Base-by-base conservation (phyloP, 2,113 vertebrate species). In the Cyphomyrus plagiostoma region DNA sequence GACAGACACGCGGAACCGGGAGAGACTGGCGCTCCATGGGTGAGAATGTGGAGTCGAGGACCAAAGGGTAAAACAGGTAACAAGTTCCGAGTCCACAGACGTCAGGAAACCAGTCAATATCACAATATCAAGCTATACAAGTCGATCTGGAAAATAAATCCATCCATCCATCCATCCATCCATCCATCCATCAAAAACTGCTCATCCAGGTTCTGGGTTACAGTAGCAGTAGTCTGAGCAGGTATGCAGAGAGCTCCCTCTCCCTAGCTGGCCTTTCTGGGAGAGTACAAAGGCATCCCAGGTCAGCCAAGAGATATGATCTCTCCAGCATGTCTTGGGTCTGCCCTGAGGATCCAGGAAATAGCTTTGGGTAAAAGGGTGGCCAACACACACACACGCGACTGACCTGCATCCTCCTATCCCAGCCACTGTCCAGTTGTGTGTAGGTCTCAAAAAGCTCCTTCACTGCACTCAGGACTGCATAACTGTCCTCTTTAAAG, bases 351-450 rank as follows among this genome's bases (percentile, higher is more conserved):
- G 62, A 30, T 70, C 62, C 62, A 70, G 9, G 2, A 77, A 39
- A 77, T 42, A 1, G 70, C 35, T 77, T 19, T 26, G 45, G 3
- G 66, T 35, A 45, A 11, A 53, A 48, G 39, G 17, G 85, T 50
- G 17, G 7, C 11, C 50, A 80, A 66, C 19, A 23, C 52, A n/a
- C 26, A 15, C 86, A 88, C 30, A 46, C 7, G n/a, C 21, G 11
- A 90, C 94, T 95, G 90, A 97, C 98, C 94, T 90, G 88, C 66
- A 97, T 92, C 62, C 92, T 91, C 19, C 80, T 42, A 30, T 83
- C 49, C 94, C 94, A 62, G 87, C 90, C 85, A 89, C 89, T 35
- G 92, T 26, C 90, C 91, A 13, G 74, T 1, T 92, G 86, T 21
- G 90, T 87, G 46, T 92, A 91, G 66, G 92, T 39, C 9, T 93